A percentile compares a stretch with the other conserved stretches of the same genome.
phyloP scores from a whole-genome alignment of 2,113 vertebrate species.

The Arenaria interpres region DNA sequence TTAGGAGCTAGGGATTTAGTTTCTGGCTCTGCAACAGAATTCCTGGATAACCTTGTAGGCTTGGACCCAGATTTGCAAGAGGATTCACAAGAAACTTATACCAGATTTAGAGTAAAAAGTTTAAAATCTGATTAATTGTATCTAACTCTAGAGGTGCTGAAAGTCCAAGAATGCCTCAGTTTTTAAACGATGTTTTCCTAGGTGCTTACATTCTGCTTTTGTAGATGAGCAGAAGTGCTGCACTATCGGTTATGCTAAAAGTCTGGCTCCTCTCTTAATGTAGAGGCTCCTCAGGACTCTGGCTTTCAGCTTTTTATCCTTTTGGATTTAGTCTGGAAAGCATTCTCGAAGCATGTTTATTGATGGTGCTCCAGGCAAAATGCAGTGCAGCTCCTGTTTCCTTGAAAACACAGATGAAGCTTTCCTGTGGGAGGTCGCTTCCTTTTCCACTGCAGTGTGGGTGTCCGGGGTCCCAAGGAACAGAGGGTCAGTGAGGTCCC shows the following conservation, averaged over 20 bases:
- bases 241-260: not conserved
- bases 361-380: not conserved
- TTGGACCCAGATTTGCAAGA: not conserved
- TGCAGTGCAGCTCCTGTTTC: not conserved
- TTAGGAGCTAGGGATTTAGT: not conserved
- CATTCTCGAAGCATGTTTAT: not conserved
- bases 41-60: not conserved
- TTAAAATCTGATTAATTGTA: not conserved
- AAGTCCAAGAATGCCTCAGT: not conserved
- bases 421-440: not conserved
- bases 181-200: not conserved
- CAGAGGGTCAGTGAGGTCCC: not conserved
- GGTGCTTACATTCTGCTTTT: not conserved
- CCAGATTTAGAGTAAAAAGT: not conserved
- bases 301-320: not conserved
- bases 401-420: not conserved
- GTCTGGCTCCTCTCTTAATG: not conserved
- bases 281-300: not conserved
- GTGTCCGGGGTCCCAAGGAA: not conserved
- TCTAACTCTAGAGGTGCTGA: not conserved
- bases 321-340: not conserved
- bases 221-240: not conserved
- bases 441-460: not conserved
- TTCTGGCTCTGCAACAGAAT: constrained; percentile 2
- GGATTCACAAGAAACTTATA: not conserved